Evolutionary conservation across 2,113 vertebrate genomes (phyloP).

Genomic region (Arvicanthis niloticus): DNA sequence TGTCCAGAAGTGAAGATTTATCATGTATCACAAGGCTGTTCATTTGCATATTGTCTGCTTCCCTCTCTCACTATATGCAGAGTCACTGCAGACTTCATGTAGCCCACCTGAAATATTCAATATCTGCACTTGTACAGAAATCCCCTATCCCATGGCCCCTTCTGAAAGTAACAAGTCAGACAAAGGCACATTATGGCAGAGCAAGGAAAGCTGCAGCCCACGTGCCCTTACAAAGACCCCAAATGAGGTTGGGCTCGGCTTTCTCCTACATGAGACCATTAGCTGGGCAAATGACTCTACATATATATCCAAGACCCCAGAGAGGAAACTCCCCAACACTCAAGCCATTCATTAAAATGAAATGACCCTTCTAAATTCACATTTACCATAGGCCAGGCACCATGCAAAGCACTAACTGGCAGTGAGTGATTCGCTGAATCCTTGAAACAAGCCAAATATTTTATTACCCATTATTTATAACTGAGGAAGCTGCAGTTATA

Average conservation of each 20-base stretch:
- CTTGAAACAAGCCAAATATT: slow-evolving; percentile 30
- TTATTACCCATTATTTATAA: neutral
- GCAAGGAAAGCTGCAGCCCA: neutral
- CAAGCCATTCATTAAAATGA: neutral
- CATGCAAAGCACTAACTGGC: neutral
- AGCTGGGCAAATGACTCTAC: neutral
- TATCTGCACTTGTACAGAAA: neutral
- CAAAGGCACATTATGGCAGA: neutral
- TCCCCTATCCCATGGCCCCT: neutral
- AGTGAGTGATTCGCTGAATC: neutral
- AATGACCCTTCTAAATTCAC: neutral
- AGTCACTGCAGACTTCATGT: neutral
- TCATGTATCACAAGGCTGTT: neutral
- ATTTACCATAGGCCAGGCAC: neutral
- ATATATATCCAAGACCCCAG: neutral
- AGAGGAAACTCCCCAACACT: neutral
- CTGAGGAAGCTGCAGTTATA: neutral
- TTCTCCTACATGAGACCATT: neutral
- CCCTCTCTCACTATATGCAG: neutral
- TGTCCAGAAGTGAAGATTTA: neutral
- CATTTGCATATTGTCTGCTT: neutral
- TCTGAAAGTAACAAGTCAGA: neutral
- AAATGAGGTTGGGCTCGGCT: neutral
- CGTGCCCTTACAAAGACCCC: neutral
- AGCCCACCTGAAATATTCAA: neutral